Evolutionary conservation across 2,797 vertebrate genomes (phyloP), one percentile per base, ranked within the genome.

Genomic region (Artibeus lituratus): DNA sequence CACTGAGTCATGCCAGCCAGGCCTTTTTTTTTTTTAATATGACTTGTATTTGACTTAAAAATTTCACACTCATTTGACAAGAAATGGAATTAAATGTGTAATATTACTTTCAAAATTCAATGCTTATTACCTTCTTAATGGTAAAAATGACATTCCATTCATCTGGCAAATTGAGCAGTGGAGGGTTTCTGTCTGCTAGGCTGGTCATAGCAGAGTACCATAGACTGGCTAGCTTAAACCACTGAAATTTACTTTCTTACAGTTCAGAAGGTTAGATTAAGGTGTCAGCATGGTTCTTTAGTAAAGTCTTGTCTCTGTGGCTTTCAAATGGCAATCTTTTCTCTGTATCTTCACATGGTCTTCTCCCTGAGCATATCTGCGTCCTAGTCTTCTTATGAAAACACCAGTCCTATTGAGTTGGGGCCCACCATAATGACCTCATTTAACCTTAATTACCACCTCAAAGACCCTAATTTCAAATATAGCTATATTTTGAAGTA

Each of bases 1-100:
- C 24, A 59, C 11, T 59, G 57, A 59, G 57, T 29, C 57, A 59
- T 10, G 29, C 24, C 26, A 59, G 57, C 10, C 10, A 59, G 26
- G 11, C 4, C 26, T 59, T 26, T 57, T 24, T n/a, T 5, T 42
- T 39, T 78, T 94, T 70, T 24, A 92, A 90, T 67, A 19, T 32
- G 42, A 55, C 69, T 90, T 81, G 76, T 85, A 72, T 32, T 80
- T 78, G 5, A 86, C 47, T 91, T 81, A 85, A 0, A 90, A 10
- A 67, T 94, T 88, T 92, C 26, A 72, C 2, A 72, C 82, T 62
- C n/a, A 55, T 85, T 96, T 96, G 39, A 51, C 10, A 78, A 86
- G 11, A 83, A 53, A 35, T 55, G 14, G 10, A 67, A 80, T 69
- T 86, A 78, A 82, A 44, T 82, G 3, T 85, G 12, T 65, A 42